These are phyloP conservation scores for Torymus auratus DNA, from an alignment of 2,888 invertebrate genomes.

Conservation along the genomic window DNA sequence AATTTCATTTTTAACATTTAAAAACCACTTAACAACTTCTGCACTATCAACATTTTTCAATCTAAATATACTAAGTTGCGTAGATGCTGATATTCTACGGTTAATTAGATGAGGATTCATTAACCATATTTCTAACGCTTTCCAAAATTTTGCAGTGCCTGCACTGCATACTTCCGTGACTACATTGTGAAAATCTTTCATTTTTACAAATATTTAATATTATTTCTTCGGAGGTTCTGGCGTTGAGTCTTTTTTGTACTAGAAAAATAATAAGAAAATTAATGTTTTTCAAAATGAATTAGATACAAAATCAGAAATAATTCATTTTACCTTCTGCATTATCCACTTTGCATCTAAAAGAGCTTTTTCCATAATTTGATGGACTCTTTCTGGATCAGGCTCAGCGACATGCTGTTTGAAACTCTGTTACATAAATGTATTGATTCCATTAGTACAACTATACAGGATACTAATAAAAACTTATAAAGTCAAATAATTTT, in stretches of 20 bases:
- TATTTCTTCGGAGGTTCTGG: slow-evolving; percentile 49
- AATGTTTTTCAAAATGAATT: slow-evolving; percentile 6
- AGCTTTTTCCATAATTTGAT: slow-evolving; percentile 85
- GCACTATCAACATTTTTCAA: slow-evolving; percentile 48
- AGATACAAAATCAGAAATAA: slow-evolving; percentile 19
- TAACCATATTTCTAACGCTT: slow-evolving; percentile 81
- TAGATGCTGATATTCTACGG: slow-evolving; percentile 82
- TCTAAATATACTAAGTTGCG: slow-evolving; percentile 61
- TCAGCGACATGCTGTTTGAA: slow-evolving; percentile 87
- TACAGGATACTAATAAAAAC: too few relatives aligned
- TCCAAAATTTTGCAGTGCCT: slow-evolving; percentile 80
- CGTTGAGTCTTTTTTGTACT: slow-evolving; percentile 64
- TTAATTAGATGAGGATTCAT: slow-evolving; percentile 85
- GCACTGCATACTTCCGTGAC: slow-evolving; percentile 64
- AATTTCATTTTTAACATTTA: slow-evolving; percentile 36
- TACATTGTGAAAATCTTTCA: slow-evolving; percentile 61
- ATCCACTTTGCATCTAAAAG: slow-evolving; percentile 87
- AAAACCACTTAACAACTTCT: slow-evolving; percentile 55
- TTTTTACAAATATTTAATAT: slow-evolving; percentile 33
- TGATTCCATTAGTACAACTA: slow-evolving; percentile 3
- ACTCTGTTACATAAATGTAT: slow-evolving; percentile 79
- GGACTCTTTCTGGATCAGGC: slow-evolving; percentile 84
- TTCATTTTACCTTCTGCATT: slow-evolving; percentile 82
- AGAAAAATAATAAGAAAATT: slow-evolving; percentile 53
- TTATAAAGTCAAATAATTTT: too few relatives aligned